Percentiles rank a stretch among this genome's conserved stretches.
These are phyloP conservation scores for Chlorops oryzae DNA, from an alignment of 1,140 invertebrate species.

Conservation along the genomic window DNA sequence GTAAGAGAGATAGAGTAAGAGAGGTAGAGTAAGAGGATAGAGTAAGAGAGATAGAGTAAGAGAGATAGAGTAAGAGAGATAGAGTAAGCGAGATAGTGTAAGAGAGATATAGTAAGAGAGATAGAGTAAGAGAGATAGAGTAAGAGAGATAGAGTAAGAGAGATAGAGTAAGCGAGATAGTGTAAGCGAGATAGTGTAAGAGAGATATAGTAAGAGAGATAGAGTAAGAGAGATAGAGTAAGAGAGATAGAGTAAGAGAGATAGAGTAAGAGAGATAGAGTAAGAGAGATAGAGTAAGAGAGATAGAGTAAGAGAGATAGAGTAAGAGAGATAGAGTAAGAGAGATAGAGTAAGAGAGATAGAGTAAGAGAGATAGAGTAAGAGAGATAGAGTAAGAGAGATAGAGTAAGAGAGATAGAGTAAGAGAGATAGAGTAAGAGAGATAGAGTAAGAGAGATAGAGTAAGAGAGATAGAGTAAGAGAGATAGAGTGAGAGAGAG, in stretches of 20 bases:
- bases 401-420: background rate
- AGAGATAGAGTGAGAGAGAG: background rate
- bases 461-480: background rate
- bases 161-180: background rate
- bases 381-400: background rate
- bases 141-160: background rate
- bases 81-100: background rate
- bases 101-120: background rate
- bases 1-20: too few relatives aligned
- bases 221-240: background rate
- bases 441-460: background rate
- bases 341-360: background rate
- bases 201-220: background rate
- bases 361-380: background rate
- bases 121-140: background rate
- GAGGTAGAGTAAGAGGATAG: too few relatives aligned
- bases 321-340: background rate
- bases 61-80: too few relatives aligned
- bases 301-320: background rate
- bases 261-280: background rate
- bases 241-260: background rate
- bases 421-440: background rate
- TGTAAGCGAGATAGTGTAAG: background rate
- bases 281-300: background rate
- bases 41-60: too few relatives aligned